A percentile compares a stretch with the other conserved stretches of the same genome.
Conservation (phyloP, 2,113 vertebrate genomes). For the Corydoras maculifer region DNA sequence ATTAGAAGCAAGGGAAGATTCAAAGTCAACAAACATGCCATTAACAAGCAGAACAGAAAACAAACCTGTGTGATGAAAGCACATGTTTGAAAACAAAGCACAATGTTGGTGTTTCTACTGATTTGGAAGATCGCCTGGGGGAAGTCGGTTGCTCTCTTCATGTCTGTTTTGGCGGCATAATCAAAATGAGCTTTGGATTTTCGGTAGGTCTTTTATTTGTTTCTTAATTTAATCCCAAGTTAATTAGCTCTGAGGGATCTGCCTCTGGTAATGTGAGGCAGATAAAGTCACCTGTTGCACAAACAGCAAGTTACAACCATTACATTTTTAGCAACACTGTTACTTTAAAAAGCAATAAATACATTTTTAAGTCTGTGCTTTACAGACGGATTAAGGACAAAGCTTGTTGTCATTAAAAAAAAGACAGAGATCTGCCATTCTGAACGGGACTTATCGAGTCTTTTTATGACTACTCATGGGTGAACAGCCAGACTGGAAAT, state of each 20-base stretch:
- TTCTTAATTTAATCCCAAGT: conserved; percentile 37
- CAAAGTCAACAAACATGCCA: conserved; percentile 6
- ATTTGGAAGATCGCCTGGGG: neutral
- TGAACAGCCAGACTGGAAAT: conserved; percentile 19
- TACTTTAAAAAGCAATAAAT: too few species aligned
- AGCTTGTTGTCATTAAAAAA: neutral
- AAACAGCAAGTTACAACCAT: conserved; percentile 20
- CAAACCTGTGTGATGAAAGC: conserved; percentile 22
- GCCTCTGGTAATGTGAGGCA: conserved; percentile 34
- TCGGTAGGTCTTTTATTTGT: conserved; percentile 24
- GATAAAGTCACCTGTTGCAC: conserved; percentile 26
- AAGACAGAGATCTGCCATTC: neutral
- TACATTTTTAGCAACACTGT: conserved; percentile 6
- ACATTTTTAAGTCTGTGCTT: too few species aligned
- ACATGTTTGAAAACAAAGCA: conserved; percentile 5
- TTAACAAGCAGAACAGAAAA: conserved; percentile 19
- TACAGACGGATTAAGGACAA: too few species aligned
- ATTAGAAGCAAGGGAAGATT: neutral
- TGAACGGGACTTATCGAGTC: conserved; percentile 22
- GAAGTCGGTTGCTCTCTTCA: conserved; percentile 16
- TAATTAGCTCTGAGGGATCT: conserved; percentile 38
- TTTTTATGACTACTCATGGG: conserved; percentile 26
- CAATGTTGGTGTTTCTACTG: conserved; percentile 7
- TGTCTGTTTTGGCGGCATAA: conserved; percentile 17
- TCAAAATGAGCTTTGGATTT: conserved; percentile 29